Evolutionary conservation across 2,113 vertebrate genomes (phyloP), one percentile per base, ranked within the genome.

Genomic region (Crotalus tigris): DNA sequence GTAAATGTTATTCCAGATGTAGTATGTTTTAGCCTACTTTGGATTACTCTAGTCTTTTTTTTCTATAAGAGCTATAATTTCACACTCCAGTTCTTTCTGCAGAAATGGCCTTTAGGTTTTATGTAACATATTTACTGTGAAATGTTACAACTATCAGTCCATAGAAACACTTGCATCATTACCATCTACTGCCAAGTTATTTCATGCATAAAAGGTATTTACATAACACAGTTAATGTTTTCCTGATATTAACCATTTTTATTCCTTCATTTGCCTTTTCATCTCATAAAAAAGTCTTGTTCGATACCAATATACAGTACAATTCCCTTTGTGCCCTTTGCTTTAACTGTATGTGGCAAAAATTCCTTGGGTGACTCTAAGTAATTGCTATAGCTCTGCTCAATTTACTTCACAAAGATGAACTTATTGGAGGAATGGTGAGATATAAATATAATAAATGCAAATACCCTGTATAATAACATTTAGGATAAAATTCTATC

Each of bases 51-150:
- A 8, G 9, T 9, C 49, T 93, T 85, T 91, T 94, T 94, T 95
- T 94, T 93, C 92, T 87, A 87, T 90, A 4, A 88, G 24, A 91
- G 90, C 91, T 91, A 87, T 58, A 87, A 95, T 97, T 96, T 96
- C 92, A 93, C 93, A 91, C 85, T 95, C 58, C 64, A 94, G n/a
- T 94, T 95, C 87, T 88, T 91, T 93, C 69, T 44, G 49, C 90
- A 85, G 49, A 44, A 95, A 46, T 86, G 91, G 93, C 39, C 55
- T 54, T 10, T 5, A 89, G 94, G 39, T 88, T 88, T 29, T 58
- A 90, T 0, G 29, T 8, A 89, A 94, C 29, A 2, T 17, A 1
- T 86, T 94, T 94, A 90, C 59, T 92, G 19, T 21, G 51, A 94
- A 94, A 57, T 85, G 49, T 21, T 87, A 75, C 90, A 54, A 44